phyloP scores from a whole-genome alignment of 1,140 invertebrate genomes.

The Schlechtendalia chinensis region DNA sequence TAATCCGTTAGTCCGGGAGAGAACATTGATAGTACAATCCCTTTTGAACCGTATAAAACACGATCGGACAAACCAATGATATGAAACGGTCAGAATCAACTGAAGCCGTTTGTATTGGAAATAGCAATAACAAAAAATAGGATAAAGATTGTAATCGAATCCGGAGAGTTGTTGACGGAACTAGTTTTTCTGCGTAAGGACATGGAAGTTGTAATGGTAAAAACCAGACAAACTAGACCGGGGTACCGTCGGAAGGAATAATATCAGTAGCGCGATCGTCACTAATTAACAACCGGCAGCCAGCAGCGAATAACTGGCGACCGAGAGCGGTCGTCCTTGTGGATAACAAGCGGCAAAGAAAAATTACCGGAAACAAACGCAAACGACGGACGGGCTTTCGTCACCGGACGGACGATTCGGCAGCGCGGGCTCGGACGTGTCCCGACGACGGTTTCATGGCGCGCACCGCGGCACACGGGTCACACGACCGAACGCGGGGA shows the following conservation, averaged over 20 bases:
- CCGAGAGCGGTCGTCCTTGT: neutral
- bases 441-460: neutral
- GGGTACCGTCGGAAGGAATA: neutral
- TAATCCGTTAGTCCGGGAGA: neutral
- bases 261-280: neutral
- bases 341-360: neutral
- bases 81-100: neutral
- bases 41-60: no score
- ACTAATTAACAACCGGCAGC: no score
- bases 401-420: conserved; percentile 20
- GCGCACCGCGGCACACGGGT: neutral
- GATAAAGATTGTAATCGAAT: no score
- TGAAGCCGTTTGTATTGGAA: neutral
- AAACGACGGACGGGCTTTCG: neutral
- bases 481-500: neutral
- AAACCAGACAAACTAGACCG: neutral
- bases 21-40: neutral
- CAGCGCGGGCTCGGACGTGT: neutral
- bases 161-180: no score
- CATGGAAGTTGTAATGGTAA: no score
- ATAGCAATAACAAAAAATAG: no score
- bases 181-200: no score
- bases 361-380: neutral
- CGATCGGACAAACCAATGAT: no score
- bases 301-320: no score